These are phyloP conservation scores for Metopolophium dirhodum DNA, from an alignment of 1,140 invertebrate genomes.

Conservation along the genomic window DNA sequence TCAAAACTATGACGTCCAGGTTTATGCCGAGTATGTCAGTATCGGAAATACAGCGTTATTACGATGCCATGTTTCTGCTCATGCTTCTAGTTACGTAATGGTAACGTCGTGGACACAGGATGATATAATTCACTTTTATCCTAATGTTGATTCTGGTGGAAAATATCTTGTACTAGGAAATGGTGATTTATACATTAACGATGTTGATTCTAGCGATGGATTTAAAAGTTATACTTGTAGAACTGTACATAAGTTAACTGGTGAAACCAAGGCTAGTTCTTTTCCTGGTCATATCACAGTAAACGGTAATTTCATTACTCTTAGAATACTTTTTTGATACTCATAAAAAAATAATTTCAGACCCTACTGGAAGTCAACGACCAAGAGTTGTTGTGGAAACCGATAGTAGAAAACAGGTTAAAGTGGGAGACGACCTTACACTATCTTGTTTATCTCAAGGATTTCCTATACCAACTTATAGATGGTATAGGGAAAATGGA, in stretches of 20 bases:
- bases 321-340: neutral
- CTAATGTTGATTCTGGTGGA: constrained; percentile 63
- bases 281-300: constrained; percentile 72
- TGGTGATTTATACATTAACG: constrained; percentile 82
- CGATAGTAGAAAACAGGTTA: constrained; percentile 69
- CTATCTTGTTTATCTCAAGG: constrained; percentile 79
- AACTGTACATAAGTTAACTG: constrained; percentile 82
- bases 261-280: constrained; percentile 70
- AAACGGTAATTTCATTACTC: constrained; percentile 65
- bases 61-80: constrained; percentile 84
- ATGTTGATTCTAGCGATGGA: constrained; percentile 74
- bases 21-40: constrained; percentile 87
- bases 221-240: constrained; percentile 82
- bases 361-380: constrained; percentile 76
- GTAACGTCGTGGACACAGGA: constrained; percentile 89
- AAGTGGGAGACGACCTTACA: constrained; percentile 74
- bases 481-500: constrained; percentile 73
- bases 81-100: constrained; percentile 85
- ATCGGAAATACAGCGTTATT: constrained; percentile 85
- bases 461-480: constrained; percentile 77
- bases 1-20: constrained; percentile 84
- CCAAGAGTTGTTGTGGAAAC: constrained; percentile 75
- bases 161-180: constrained; percentile 85
- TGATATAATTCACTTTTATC: constrained; percentile 78
- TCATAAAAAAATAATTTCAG: constrained; percentile 63